These are phyloP conservation scores for Beroe forskalii DNA, from an alignment of 37 sponge, comb jelly and placozoan genomes.

Conservation along the genomic window DNA sequence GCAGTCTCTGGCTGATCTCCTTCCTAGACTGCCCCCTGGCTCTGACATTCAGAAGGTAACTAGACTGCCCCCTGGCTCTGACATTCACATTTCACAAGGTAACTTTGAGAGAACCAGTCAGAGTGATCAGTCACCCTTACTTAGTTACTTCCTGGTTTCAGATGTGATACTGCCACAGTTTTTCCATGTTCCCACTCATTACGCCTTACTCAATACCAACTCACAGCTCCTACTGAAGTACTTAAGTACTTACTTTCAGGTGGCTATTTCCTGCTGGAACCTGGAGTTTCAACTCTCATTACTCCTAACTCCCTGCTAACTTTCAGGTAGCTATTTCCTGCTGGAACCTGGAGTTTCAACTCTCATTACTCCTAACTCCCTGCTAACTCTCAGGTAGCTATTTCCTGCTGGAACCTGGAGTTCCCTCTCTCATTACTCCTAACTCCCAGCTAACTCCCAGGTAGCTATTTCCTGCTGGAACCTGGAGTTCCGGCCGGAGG, in stretches of 20 bases:
- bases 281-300: background rate
- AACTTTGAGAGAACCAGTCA: too few species aligned
- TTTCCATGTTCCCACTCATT: too few species aligned
- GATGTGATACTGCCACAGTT: too few species aligned
- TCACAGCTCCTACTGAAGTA: too few species aligned
- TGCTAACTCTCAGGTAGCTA: conserved; percentile 89
- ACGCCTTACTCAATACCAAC: too few species aligned
- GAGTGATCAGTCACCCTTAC: background rate
- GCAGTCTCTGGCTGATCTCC: conserved; percentile 50
- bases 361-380: conserved; percentile 67
- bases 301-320: too few species aligned
- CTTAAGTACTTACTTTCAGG: too few species aligned
- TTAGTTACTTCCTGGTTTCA: too few species aligned
- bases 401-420: conserved; percentile 86
- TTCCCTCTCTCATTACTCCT: conserved; percentile 69
- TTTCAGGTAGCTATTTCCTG: background rate
- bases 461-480: conserved; percentile 89
- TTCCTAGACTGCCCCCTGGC: conserved; percentile 34
- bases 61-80: conserved; percentile 27
- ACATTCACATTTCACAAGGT: background rate
- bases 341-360: background rate
- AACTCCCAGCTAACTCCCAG: conserved; percentile 79
- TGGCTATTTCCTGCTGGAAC: background rate
- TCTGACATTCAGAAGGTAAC: conserved; percentile 59
- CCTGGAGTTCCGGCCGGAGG: conserved; percentile 85